These are phyloP conservation scores for Glomeris maerens DNA, from an alignment of 1,140 invertebrate genomes.

Conservation along the genomic window DNA sequence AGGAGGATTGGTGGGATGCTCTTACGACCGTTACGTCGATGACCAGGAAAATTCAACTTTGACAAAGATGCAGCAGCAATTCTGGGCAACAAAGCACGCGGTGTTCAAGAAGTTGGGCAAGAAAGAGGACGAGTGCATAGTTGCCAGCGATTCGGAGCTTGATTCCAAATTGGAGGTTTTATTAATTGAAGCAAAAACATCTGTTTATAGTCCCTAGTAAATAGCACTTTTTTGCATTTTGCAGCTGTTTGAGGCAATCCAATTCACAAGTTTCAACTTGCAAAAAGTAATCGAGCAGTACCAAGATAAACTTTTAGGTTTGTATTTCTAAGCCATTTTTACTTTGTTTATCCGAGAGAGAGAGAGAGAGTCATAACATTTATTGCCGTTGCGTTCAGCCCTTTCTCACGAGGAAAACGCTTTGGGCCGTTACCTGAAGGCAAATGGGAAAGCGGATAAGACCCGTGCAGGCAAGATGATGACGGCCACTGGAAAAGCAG, in stretches of 20 bases:
- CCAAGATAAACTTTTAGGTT: slow-evolving; percentile 77
- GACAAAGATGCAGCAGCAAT: slow-evolving; percentile 83
- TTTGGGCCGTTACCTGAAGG: slow-evolving; percentile 86
- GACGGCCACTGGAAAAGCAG: slow-evolving; percentile 78
- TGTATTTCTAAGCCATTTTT: neutral
- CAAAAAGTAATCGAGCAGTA: slow-evolving; percentile 85
- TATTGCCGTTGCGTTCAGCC: slow-evolving; percentile 32
- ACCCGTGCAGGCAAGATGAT: slow-evolving; percentile 83
- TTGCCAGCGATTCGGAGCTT: slow-evolving; percentile 87
- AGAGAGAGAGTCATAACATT: slow-evolving; percentile 1
- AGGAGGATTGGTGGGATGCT: slow-evolving; percentile 18
- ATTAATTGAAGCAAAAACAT: neutral
- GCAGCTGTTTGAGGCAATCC: slow-evolving; percentile 79
- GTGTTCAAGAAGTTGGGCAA: slow-evolving; percentile 86
- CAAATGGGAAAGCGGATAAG: slow-evolving; percentile 78
- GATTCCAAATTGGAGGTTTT: slow-evolving; percentile 82
- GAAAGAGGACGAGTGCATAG: slow-evolving; percentile 94
- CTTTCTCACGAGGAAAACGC: slow-evolving; percentile 91
- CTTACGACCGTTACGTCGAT: slow-evolving; percentile 32
- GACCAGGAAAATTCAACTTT: slow-evolving; percentile 41
- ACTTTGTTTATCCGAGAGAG: neutral
- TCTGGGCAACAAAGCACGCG: slow-evolving; percentile 95
- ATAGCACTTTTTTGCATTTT: slow-evolving; percentile 10
- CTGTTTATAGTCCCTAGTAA: slow-evolving; percentile 1
- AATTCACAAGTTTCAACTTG: slow-evolving; percentile 75